Conservation (phyloP, 2,113 vertebrate genomes). For the Todiramphus chloris region DNA sequence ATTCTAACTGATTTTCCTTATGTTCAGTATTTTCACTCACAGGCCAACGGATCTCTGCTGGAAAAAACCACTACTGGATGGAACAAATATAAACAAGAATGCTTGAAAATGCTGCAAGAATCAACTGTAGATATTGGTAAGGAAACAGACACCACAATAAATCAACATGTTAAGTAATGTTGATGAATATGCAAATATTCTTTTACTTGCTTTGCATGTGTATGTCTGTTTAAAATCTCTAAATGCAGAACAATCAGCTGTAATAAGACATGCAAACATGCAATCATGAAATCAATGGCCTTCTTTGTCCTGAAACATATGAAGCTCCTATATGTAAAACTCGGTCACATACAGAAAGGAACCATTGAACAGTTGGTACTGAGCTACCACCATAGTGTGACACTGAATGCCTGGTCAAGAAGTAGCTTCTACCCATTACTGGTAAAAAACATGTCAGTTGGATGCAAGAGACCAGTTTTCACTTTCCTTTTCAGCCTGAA, state of each 20-base stretch:
- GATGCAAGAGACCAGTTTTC: background rate
- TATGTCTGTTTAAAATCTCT: background rate
- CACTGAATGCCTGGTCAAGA: background rate
- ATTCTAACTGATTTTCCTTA: background rate
- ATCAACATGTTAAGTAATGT: rapidly evolving
- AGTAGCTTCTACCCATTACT: background rate
- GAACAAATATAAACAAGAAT: conserved; percentile 84
- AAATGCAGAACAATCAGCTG: background rate
- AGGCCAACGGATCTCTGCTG: conserved; percentile 84
- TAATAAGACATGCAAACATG: background rate
- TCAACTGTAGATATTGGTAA: conserved; percentile 72
- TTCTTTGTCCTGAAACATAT: background rate
- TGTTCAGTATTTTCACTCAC: conserved; percentile 6
- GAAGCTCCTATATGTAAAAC: background rate
- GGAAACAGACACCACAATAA: background rate
- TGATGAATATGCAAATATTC: background rate
- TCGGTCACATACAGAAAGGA: background rate
- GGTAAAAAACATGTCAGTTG: background rate
- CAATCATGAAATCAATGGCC: background rate
- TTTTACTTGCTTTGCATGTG: background rate
- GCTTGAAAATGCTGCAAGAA: conserved; percentile 77
- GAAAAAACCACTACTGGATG: conserved; percentile 82
- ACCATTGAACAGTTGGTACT: background rate
- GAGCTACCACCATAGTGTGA: background rate
- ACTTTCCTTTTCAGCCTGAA: background rate